A percentile compares a stretch with the other conserved stretches of the same genome.
These are phyloP conservation scores for Cyrtorhinus lividipennis DNA, from an alignment of 1,140 invertebrate genomes.

Conservation along the genomic window DNA sequence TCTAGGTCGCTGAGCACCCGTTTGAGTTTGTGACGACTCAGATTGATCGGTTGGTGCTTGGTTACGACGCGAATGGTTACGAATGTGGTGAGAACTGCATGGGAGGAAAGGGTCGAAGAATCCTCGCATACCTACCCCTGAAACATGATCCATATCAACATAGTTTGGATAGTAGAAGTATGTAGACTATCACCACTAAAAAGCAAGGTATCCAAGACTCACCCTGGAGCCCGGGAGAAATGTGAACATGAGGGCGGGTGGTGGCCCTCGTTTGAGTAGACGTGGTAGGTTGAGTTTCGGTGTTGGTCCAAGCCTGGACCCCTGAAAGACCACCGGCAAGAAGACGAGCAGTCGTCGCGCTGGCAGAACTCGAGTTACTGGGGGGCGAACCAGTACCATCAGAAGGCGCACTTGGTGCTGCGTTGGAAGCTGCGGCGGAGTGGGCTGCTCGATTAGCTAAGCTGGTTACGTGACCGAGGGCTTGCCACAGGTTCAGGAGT, in stretches of 20 bases:
- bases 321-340: background rate
- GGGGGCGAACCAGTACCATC: background rate
- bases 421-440: background rate
- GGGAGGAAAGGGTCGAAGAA: slow-evolving; percentile 51
- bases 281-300: slow-evolving; percentile 48
- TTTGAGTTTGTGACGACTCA: slow-evolving; percentile 27
- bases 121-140: background rate
- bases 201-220: too few species aligned
- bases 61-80: slow-evolving; percentile 27
- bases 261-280: slow-evolving; percentile 47
- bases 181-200: too few species aligned
- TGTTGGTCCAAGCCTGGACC: slow-evolving; percentile 35
- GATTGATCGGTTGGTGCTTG: slow-evolving; percentile 26
- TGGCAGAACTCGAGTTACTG: background rate
- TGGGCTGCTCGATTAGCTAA: background rate
- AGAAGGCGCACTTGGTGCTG: background rate
- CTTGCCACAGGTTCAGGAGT: background rate
- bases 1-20: slow-evolving; percentile 23
- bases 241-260: slow-evolving; percentile 45
- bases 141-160: background rate
- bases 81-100: slow-evolving; percentile 48
- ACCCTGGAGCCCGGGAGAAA: slow-evolving; percentile 27
- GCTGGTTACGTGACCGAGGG: background rate
- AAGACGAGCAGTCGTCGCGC: background rate
- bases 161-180: background rate